Evolutionary conservation across 2,888 invertebrate genomes (phyloP), one percentile per base, ranked within the genome.

Genomic region (Eupithecia inturbata): DNA sequence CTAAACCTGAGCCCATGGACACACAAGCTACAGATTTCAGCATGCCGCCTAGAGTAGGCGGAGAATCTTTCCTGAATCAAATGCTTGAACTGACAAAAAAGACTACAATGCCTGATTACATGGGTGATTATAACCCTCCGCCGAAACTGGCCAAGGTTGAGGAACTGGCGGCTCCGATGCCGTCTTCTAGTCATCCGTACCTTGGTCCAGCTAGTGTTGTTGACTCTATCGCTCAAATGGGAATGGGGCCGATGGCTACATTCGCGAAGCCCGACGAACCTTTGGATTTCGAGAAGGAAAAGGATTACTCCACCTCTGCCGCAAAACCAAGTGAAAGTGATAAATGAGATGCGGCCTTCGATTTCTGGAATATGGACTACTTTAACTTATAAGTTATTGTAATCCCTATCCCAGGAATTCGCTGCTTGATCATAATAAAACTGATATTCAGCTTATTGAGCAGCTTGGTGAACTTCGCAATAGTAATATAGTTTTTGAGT

Each of bases 121-220:
- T 93, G 79, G 83, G 91, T 2, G 95, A 95, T 78, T 93, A 93
- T 73, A 91, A 94, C 74, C 96, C 96, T 72, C 95, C 95, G 63
- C 82, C 95, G 16, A 96, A 96, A 87, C 90, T 96, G 67, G 90
- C 95, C 6, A 96, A 96, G 87, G 87, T 93, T 39, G 95, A 95
- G 78, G 96, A 95, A 75, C 90, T 95, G 73, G 83, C 89, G 19
- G 89, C 91, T 22, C 89, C 94, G 67, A 85, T 95, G 75, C 94
- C 95, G 77, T 88, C 95, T 19, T 92, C 95, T 76, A 89, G 93
- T 79, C 93, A 95, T 77, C 87, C 94, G 0, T 94, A 94, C 77
- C 86, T 93, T 49, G 89, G 86, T 60, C 85, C 92, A 0, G 85
- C 91, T 16, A 92, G 89, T 79, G 91, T 93, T 66, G 91, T 88